phyloP scores from a whole-genome alignment of 1,140 invertebrate species.

The Drosophila tristis region DNA sequence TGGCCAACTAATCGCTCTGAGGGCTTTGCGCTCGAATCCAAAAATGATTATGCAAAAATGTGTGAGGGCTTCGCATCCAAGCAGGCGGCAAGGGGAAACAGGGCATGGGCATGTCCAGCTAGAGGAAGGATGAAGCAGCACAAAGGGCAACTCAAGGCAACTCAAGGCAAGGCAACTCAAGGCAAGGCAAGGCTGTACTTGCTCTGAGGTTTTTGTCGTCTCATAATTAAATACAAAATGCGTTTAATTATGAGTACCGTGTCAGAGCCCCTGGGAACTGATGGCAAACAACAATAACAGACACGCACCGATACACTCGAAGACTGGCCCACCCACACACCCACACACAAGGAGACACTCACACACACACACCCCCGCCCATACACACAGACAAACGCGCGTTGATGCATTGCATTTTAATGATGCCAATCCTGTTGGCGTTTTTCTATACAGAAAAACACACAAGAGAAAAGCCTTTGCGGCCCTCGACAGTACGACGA shows the following conservation, averaged over 20 bases:
- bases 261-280: constrained; percentile 45
- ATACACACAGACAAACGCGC: constrained; percentile 6
- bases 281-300: constrained; percentile 43
- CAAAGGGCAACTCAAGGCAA: too few species aligned
- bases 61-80: not conserved
- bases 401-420: constrained; percentile 59
- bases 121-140: too few species aligned
- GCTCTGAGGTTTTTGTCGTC: constrained; percentile 10
- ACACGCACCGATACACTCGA: not conserved
- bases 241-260: constrained; percentile 60
- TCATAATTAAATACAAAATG: constrained; percentile 61
- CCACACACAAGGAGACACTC: not conserved
- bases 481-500: too few species aligned
- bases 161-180: too few species aligned
- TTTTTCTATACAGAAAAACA: not conserved
- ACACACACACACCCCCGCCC: not conserved
- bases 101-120: not conserved
- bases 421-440: constrained; percentile 25
- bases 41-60: constrained; percentile 46
- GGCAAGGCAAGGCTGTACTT: too few species aligned
- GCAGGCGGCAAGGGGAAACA: not conserved
- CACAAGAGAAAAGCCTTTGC: too few species aligned
- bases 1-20: constrained; percentile 39
- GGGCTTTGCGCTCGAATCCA: constrained; percentile 37
- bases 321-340: constrained; percentile 1